Base-by-base conservation (phyloP, 1,140 invertebrate species). In the Scaptomyza graminum region DNA sequence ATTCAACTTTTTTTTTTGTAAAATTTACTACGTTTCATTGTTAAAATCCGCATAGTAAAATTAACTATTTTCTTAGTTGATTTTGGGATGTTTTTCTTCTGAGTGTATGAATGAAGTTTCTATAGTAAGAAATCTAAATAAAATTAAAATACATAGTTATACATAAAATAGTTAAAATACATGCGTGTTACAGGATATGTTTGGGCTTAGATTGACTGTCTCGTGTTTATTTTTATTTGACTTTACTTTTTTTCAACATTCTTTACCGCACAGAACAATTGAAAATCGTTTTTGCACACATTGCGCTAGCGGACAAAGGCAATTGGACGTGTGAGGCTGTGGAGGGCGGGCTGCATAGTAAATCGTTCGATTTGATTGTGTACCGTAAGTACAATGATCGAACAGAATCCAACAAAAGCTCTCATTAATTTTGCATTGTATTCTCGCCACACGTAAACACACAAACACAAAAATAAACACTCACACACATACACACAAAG, bases 231-330 rank as follows among this genome's bases (percentile, higher is more conserved):
- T 77, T 51, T 44, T 39, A 56, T 60, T 31, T 31, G 25, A 51
- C 76, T 43, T 37, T 43, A 51, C 46, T 50, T 71, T 51, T 50
- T 75, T 66, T 25, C 9, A 9, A 3, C 11, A 16, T 25, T 43
- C 4, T 47, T 34, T 39, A 9, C 39, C 18, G 13, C 61, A 15
- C 66, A 90, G 90, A 83, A 59, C 78, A 89, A 83, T 82, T 90
- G 72, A 85, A 92, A 77, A 90, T 92, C 55, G 88, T 92, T 77
- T 92, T 92, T 72, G 79, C 90, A 70, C 85, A 91, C 64, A 90
- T 92, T 51, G 49, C 76, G 16, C 68, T 88, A 46, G 77, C 76
- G 41, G 92, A 92, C 82, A 90, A 90, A 69, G 92, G 92, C 39
- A 90, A 91, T 74, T 92, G 92, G 92, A 78, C 61, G 43, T 92